Evolutionary conservation across 2,888 invertebrate genomes (phyloP).

Genomic region (Stenodema calcarata): DNA sequence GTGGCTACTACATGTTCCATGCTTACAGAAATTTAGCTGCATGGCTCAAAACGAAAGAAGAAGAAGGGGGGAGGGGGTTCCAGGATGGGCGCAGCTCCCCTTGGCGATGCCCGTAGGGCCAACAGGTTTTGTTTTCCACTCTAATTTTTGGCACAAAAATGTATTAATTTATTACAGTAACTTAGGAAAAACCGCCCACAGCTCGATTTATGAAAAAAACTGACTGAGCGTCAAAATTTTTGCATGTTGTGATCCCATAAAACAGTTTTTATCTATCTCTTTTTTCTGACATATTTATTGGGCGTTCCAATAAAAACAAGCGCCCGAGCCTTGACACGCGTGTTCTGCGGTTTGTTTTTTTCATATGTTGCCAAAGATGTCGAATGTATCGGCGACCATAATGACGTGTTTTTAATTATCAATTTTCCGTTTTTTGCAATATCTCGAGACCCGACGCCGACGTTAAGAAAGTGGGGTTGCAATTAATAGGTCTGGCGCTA

Average conservation of each 20-base stretch:
- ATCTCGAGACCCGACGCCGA: neutral
- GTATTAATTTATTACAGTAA: no score
- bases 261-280: neutral
- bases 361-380: neutral
- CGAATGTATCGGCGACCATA: neutral
- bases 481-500: neutral
- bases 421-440: neutral
- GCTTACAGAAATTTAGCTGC: no score
- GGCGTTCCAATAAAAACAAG: neutral
- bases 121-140: no score
- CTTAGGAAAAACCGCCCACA: no score
- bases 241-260: neutral
- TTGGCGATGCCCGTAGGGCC: no score
- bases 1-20: no score
- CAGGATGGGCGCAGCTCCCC: no score
- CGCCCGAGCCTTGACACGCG: neutral
- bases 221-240: neutral
- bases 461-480: neutral
- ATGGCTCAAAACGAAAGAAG: no score
- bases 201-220: neutral
- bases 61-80: no score
- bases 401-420: neutral
- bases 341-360: neutral
- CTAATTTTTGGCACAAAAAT: no score
- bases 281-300: neutral